Conservation (phyloP, 2,113 vertebrate species). For the Aegithalos caudatus region DNA sequence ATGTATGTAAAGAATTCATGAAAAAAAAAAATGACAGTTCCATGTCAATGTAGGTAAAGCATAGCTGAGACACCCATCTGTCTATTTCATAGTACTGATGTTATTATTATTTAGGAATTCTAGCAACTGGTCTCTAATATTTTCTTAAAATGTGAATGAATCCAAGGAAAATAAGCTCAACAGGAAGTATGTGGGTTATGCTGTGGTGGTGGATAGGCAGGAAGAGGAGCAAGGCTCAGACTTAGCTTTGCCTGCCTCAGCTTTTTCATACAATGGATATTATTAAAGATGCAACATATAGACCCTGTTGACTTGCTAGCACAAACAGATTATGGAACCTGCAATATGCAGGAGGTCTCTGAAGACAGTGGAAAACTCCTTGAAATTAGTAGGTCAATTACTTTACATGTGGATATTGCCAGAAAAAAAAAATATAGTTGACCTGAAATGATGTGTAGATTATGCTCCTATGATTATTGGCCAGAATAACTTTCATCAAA, state of each 20-base stretch:
- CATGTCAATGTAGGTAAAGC: neutral
- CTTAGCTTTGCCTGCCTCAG: neutral
- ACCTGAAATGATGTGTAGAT: neutral
- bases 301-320: neutral
- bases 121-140: neutral
- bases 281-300: neutral
- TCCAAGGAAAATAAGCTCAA: neutral
- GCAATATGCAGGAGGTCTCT: neutral
- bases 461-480: neutral
- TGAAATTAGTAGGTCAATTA: neutral
- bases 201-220: neutral
- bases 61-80: neutral
- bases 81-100: neutral
- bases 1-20: neutral
- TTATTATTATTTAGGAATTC: neutral
- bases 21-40: neutral
- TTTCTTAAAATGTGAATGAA: neutral
- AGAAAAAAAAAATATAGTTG: neutral
- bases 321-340: neutral
- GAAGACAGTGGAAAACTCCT: neutral
- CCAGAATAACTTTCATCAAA: neutral
- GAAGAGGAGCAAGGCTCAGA: neutral
- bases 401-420: neutral
- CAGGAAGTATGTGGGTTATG: neutral
- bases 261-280: fast-evolving